Evolutionary conservation across 1,140 invertebrate species (phyloP).

Genomic region (Drosophila quadrilineata): DNA sequence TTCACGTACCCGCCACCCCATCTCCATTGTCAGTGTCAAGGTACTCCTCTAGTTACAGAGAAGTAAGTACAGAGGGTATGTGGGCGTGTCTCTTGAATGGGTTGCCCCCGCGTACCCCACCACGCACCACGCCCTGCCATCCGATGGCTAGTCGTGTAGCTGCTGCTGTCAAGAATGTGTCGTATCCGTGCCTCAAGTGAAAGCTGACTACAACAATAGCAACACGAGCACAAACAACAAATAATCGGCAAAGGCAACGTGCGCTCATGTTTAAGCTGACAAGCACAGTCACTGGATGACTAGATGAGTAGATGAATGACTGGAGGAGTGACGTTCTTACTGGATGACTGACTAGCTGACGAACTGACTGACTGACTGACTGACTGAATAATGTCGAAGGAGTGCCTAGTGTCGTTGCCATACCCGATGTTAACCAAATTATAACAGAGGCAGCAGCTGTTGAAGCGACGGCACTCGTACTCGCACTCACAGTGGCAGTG

Average conservation of each 20-base stretch:
- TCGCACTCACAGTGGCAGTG: background rate
- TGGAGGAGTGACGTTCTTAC: background rate
- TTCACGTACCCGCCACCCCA: background rate
- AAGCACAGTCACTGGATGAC: conserved; percentile 18
- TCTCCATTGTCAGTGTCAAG: no score
- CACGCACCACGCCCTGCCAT: background rate
- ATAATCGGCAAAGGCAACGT: no score
- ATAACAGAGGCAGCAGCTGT: background rate
- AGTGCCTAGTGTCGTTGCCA: background rate
- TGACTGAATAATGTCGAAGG: background rate
- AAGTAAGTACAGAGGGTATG: background rate
- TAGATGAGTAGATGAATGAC: background rate
- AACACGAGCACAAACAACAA: background rate
- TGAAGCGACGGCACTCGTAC: background rate
- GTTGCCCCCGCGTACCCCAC: background rate
- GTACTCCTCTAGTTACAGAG: no score
- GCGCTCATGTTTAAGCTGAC: conserved; percentile 19
- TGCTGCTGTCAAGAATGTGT: background rate
- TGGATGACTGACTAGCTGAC: conserved; percentile 1
- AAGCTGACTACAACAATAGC: conserved; percentile 5
- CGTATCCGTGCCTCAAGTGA: background rate
- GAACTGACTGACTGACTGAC: background rate
- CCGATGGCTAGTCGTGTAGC: background rate
- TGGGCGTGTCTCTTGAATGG: background rate
- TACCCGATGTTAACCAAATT: conserved; percentile 25